These are phyloP conservation scores for Pherbina coryleti DNA, from an alignment of 2,888 invertebrate genomes.

Conservation along the genomic window DNA sequence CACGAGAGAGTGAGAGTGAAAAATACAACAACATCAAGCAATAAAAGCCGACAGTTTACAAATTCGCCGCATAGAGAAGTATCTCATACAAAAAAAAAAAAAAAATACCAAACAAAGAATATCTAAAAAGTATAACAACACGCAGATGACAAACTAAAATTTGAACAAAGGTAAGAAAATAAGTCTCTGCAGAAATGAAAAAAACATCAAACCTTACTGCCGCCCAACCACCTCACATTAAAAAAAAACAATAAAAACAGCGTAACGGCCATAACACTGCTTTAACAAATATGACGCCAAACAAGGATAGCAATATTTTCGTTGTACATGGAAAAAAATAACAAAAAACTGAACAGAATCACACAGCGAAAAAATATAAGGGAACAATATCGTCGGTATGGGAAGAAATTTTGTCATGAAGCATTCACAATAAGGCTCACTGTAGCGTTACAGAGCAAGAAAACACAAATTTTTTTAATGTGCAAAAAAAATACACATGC, in stretches of 20 bases:
- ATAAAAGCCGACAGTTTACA: slow-evolving; percentile 13
- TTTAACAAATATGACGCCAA: too few species aligned
- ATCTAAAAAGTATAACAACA: background rate
- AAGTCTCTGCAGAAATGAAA: background rate
- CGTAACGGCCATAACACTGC: background rate
- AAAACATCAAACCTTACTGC: background rate
- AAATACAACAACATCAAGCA: background rate
- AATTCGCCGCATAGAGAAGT: slow-evolving; percentile 1
- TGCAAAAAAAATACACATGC: too few species aligned
- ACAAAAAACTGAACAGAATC: too few species aligned
- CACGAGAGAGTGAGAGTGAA: background rate
- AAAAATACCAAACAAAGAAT: background rate
- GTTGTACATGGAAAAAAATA: too few species aligned
- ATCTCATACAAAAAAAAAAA: background rate
- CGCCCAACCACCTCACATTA: background rate
- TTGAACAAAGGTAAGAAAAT: background rate
- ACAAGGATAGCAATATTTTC: too few species aligned
- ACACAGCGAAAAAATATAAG: too few species aligned
- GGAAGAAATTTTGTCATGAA: too few species aligned
- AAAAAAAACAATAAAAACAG: background rate
- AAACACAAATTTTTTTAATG: slow-evolving; percentile 3
- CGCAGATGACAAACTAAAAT: background rate
- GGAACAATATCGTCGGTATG: too few species aligned
- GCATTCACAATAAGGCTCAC: too few species aligned
- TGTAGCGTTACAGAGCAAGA: background rate